Percentiles rank a stretch among this genome's conserved stretches.
Evolutionary conservation across 2,888 invertebrate genomes (phyloP).

Genomic region (Malachius bipustulatus): DNA sequence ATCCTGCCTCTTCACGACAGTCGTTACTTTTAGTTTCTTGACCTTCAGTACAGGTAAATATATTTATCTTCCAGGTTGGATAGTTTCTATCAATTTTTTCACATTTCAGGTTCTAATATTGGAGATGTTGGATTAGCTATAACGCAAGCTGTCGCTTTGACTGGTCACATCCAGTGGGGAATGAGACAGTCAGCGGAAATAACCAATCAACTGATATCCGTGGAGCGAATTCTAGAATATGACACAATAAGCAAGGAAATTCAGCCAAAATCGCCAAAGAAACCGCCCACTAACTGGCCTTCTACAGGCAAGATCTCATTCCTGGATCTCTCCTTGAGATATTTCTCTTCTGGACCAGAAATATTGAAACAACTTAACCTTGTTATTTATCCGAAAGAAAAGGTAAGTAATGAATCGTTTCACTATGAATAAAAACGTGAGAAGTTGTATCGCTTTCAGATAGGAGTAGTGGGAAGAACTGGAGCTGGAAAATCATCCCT

Average conservation of each 20-base stretch:
- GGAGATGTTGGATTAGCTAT: slow-evolving; percentile 34
- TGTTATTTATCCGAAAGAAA: slow-evolving; percentile 54
- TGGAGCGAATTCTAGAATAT: slow-evolving; percentile 58
- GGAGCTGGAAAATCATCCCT: slow-evolving; percentile 67
- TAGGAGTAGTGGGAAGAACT: slow-evolving; percentile 77
- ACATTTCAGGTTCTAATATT: slow-evolving; percentile 27
- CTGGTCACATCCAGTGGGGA: slow-evolving; percentile 70
- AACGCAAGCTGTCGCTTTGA: slow-evolving; percentile 31
- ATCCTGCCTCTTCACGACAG: slow-evolving; percentile 43
- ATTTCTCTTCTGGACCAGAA: slow-evolving; percentile 46
- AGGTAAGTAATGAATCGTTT: slow-evolving; percentile 37
- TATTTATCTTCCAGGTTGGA: too few relatives aligned
- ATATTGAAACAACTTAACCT: slow-evolving; percentile 65
- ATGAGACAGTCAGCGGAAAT: slow-evolving; percentile 44
- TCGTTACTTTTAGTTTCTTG: slow-evolving; percentile 50
- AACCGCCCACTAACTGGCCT: slow-evolving; percentile 63
- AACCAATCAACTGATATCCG: slow-evolving; percentile 73
- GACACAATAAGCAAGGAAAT: slow-evolving; percentile 31
- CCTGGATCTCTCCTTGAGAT: slow-evolving; percentile 51
- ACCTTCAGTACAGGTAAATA: slow-evolving; percentile 42
- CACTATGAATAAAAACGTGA: slow-evolving; percentile 12
- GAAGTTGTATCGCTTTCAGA: slow-evolving; percentile 39
- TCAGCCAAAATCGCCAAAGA: slow-evolving; percentile 42
- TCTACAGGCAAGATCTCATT: slow-evolving; percentile 51
- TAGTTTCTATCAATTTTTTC: slow-evolving; percentile 7